Evolutionary conservation across 2,113 vertebrate species (phyloP).

Genomic region (Pelodiscus sinensis): DNA sequence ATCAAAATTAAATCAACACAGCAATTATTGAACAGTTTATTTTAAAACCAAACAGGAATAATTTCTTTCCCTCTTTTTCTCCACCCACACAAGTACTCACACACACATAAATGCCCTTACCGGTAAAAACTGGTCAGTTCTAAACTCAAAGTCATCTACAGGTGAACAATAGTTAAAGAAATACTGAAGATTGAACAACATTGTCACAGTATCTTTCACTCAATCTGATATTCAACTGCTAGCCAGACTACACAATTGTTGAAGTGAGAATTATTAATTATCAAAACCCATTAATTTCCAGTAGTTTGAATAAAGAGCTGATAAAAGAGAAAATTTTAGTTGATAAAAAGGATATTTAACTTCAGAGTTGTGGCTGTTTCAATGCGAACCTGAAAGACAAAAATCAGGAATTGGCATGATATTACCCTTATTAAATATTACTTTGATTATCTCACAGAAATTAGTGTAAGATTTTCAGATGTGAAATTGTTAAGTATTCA

Average conservation of each 20-base stretch:
- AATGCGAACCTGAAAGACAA: constrained; percentile 91
- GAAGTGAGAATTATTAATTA: background rate
- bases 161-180: constrained; percentile 87
- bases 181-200: background rate
- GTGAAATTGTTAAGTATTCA: background rate
- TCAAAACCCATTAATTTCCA: background rate
- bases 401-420: background rate
- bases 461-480: background rate
- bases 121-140: constrained; percentile 94
- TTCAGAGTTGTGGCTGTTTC: constrained; percentile 96
- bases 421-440: background rate
- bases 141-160: constrained; percentile 98
- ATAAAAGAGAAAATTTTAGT: background rate
- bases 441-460: background rate
- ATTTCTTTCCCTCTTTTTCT: background rate
- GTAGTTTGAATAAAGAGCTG: background rate
- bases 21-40: background rate
- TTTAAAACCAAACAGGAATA: background rate
- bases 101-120: constrained; percentile 79
- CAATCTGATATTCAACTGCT: background rate
- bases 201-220: accelerated
- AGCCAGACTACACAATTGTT: background rate
- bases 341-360: constrained; percentile 93
- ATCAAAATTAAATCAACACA: background rate
- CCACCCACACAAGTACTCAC: background rate